A percentile compares a stretch with the other conserved stretches of the same genome.
These are phyloP conservation scores for Malthinus flaveolus DNA, from an alignment of 2,888 invertebrate genomes.

Conservation along the genomic window DNA sequence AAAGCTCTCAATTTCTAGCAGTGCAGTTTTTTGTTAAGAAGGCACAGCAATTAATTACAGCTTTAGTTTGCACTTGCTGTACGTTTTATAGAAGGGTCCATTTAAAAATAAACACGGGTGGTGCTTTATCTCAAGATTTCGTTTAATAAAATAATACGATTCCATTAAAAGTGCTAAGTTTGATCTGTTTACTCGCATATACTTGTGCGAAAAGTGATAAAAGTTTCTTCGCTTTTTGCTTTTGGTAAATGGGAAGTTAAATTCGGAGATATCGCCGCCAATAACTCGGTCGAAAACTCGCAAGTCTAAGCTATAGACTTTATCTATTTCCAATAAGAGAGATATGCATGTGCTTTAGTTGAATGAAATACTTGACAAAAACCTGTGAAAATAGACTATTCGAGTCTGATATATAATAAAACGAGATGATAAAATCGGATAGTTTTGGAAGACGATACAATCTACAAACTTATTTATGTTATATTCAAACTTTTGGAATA, in stretches of 20 bases:
- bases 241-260: constrained; percentile 1
- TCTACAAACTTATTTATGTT: no score
- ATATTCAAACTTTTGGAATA: no score
- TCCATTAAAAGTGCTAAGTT: no score
- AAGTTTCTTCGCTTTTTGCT: neutral
- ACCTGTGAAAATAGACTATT: constrained; percentile 14
- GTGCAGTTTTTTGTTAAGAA: constrained; percentile 12
- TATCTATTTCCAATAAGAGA: constrained; percentile 26
- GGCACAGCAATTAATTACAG: constrained; percentile 17
- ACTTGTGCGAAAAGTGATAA: neutral
- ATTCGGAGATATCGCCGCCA: constrained; percentile 11
- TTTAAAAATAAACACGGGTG: no score
- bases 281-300: constrained; percentile 9
- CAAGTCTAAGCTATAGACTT: constrained; percentile 13
- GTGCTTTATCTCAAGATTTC: no score
- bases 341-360: constrained; percentile 20
- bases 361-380: constrained; percentile 15
- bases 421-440: constrained; percentile 6
- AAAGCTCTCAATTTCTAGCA: constrained; percentile 12
- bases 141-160: no score
- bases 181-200: no score
- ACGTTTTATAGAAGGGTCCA: no score
- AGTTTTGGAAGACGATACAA: neutral
- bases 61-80: constrained; percentile 3
- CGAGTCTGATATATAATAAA: constrained; percentile 20